phyloP scores from a whole-genome alignment of 2,797 vertebrate genomes.

The Galaxias olidus region DNA sequence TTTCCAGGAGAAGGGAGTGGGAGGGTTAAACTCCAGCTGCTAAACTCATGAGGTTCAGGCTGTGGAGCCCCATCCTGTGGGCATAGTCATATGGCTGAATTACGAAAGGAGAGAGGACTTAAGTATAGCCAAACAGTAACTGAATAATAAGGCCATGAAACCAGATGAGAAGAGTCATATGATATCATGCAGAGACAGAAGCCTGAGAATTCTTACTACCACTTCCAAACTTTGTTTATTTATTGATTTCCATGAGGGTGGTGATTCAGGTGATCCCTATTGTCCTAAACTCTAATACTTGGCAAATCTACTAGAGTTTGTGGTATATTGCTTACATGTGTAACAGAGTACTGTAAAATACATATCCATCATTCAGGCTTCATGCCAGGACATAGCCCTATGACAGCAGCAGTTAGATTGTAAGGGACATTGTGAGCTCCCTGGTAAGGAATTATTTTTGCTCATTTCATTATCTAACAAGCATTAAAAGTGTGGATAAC shows the following conservation, averaged over 20 bases:
- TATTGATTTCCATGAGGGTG: background rate
- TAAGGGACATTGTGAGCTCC: too few species aligned
- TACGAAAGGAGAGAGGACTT: conserved; percentile 34
- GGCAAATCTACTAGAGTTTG: too few species aligned
- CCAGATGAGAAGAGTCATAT: conserved; percentile 29
- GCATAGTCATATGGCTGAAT: conserved; percentile 47
- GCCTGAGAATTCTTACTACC: conserved; percentile 44
- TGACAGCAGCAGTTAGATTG: too few species aligned
- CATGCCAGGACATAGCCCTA: too few species aligned
- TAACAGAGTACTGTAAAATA: too few species aligned
- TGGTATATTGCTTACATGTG: too few species aligned
- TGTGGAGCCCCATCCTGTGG: conserved; percentile 44
- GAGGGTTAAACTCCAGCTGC: conserved; percentile 41
- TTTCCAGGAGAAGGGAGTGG: background rate
- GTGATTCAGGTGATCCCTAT: too few species aligned
- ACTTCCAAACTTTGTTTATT: background rate
- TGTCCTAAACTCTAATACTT: too few species aligned
- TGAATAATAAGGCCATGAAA: conserved; percentile 25
- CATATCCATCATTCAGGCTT: too few species aligned
- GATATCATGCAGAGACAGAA: conserved; percentile 29
- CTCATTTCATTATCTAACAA: too few species aligned
- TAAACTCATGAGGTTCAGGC: conserved; percentile 57
- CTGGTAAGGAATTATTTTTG: too few species aligned
- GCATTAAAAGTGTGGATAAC: too few species aligned
- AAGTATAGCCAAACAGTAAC: conserved; percentile 41